Percentiles rank a stretch among this genome's conserved stretches.
These are phyloP conservation scores for Lerista edwardsae DNA, from an alignment of 2,797 vertebrate genomes.

Conservation along the genomic window DNA sequence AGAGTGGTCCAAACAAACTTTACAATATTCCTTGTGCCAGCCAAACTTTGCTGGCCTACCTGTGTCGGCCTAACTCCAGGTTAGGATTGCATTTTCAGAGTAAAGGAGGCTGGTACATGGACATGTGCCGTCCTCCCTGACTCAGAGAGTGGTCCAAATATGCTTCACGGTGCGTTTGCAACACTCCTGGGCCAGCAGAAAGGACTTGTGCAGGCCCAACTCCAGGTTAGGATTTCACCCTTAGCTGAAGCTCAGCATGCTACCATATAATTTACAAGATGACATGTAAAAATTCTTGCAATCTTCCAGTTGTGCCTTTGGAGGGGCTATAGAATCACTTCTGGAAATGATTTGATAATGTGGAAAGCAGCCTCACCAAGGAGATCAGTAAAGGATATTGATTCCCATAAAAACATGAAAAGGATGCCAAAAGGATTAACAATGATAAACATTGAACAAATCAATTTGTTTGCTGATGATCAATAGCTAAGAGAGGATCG, in stretches of 20 bases:
- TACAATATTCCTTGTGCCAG: no score
- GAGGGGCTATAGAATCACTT: background rate
- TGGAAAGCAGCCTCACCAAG: background rate
- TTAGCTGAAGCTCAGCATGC: background rate
- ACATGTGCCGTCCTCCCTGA: no score
- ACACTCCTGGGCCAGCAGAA: no score
- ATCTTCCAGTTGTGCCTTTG: background rate
- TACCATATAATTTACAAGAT: background rate
- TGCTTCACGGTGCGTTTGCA: no score
- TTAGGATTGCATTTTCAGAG: no score
- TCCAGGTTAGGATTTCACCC: no score
- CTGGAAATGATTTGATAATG: background rate
- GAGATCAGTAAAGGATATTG: background rate
- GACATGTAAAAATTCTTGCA: background rate
- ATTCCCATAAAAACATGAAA: background rate
- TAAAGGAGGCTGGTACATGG: no score
- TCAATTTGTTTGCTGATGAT: background rate
- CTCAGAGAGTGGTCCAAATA: no score
- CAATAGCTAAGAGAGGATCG: background rate
- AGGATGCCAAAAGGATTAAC: background rate
- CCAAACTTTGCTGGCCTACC: no score
- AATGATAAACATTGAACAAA: background rate
- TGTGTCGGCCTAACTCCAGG: no score
- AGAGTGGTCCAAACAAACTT: no score
- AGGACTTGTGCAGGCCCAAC: no score